A percentile compares a stretch with the other conserved stretches of the same genome.
These are phyloP conservation scores for Xiphophorus maculatus DNA, from an alignment of 2,113 vertebrate genomes.

Conservation along the genomic window DNA sequence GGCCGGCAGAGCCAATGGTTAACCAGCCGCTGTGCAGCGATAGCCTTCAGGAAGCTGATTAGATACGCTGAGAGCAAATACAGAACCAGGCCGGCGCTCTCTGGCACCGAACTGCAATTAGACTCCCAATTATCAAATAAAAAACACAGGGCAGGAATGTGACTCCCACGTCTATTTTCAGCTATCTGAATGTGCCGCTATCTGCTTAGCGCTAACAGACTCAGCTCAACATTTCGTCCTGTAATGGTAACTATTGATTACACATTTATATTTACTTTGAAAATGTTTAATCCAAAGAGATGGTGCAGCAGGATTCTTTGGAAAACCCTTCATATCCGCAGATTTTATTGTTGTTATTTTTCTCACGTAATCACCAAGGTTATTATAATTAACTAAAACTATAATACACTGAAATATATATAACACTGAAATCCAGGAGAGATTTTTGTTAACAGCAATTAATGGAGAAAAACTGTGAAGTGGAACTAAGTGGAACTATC, in stretches of 20 bases:
- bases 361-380: too few species aligned
- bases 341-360: neutral
- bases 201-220: slow-evolving; percentile 35
- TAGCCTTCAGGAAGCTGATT: slow-evolving; percentile 63
- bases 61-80: slow-evolving; percentile 60
- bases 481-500: too few species aligned
- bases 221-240: neutral
- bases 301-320: too few species aligned
- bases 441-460: too few species aligned
- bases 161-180: slow-evolving; percentile 41
- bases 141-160: slow-evolving; percentile 62
- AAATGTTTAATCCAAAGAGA: neutral
- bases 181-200: slow-evolving; percentile 23
- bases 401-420: too few species aligned
- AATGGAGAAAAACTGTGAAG: too few species aligned
- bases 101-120: slow-evolving; percentile 51
- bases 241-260: too few species aligned
- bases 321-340: too few species aligned
- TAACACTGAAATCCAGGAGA: too few species aligned
- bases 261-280: too few species aligned
- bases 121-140: slow-evolving; percentile 56
- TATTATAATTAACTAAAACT: too few species aligned
- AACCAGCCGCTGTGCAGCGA: slow-evolving; percentile 44
- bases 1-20: slow-evolving; percentile 49
- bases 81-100: slow-evolving; percentile 39